A percentile compares a stretch with the other conserved stretches of the same genome.
Evolutionary conservation across 2,888 invertebrate species (phyloP).

Genomic region (Calameuta idolon): DNA sequence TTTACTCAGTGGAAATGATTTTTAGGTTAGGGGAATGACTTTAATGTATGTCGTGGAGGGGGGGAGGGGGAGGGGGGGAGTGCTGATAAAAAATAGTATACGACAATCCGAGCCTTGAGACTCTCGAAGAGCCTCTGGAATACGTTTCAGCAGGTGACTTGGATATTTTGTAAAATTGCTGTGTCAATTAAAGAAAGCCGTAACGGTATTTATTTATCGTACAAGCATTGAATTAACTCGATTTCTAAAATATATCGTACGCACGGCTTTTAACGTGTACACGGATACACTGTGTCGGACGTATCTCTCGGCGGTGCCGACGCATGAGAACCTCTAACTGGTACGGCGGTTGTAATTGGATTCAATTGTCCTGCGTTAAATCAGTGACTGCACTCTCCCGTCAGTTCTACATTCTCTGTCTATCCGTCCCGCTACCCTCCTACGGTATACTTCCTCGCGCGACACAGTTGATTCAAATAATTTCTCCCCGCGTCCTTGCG

Average conservation of each 20-base stretch:
- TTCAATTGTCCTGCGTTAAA: conserved; percentile 67
- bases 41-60: too few relatives aligned
- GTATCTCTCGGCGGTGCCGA: background rate
- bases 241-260: background rate
- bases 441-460: conserved; percentile 28
- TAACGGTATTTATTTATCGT: background rate
- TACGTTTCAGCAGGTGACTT: background rate
- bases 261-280: background rate
- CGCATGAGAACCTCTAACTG: conserved; percentile 51
- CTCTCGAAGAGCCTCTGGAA: background rate
- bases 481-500: conserved; percentile 12
- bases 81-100: background rate
- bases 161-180: background rate
- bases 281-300: background rate
- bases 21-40: background rate
- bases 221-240: background rate
- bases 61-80: too few relatives aligned
- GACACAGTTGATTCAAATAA: conserved; percentile 58
- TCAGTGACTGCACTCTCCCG: conserved; percentile 62
- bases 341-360: conserved; percentile 64
- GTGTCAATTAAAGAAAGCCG: background rate
- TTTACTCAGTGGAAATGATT: background rate
- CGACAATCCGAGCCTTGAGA: background rate
- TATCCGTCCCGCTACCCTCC: conserved; percentile 52
- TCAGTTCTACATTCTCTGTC: conserved; percentile 50